These are phyloP conservation scores for Salvelinus namaycush DNA, from an alignment of 2,113 vertebrate species.

Conservation along the genomic window DNA sequence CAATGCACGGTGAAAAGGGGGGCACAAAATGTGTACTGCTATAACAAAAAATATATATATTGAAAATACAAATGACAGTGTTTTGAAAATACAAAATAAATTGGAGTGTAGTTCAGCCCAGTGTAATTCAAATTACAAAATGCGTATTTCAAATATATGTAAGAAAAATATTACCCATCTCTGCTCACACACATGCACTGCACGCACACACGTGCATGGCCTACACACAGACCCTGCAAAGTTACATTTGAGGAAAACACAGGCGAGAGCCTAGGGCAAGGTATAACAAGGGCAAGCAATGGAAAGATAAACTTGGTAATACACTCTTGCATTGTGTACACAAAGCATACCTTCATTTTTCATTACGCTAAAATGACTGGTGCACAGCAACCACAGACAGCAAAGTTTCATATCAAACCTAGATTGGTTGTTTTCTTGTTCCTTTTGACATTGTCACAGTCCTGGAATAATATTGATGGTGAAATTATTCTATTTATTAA, in stretches of 20 bases:
- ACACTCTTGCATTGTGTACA: constrained; percentile 21
- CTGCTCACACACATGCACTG: not conserved
- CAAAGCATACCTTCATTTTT: constrained; percentile 40
- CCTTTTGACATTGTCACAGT: constrained; percentile 63
- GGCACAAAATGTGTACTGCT: no score
- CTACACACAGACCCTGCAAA: not conserved
- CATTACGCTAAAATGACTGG: constrained; percentile 51
- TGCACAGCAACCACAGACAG: constrained; percentile 36
- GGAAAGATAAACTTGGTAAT: constrained; percentile 20
- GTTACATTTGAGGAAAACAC: constrained; percentile 17
- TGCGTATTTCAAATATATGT: no score
- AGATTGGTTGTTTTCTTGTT: constrained; percentile 58
- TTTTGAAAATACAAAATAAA: no score
- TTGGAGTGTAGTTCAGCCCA: no score
- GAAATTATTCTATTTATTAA: constrained; percentile 72
- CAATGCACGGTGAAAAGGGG: no score
- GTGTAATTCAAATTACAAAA: no score
- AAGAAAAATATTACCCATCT: no score
- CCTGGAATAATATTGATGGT: constrained; percentile 60
- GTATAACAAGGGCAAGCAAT: not conserved
- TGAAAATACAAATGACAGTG: no score
- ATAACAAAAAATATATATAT: no score
- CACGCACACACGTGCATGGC: not conserved
- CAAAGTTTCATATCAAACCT: constrained; percentile 53
- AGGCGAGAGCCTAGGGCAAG: not conserved